A percentile compares a stretch with the other conserved stretches of the same genome.
Evolutionary conservation across 2,797 vertebrate species (phyloP).

Genomic region (Notoglanidium macrostoma): DNA sequence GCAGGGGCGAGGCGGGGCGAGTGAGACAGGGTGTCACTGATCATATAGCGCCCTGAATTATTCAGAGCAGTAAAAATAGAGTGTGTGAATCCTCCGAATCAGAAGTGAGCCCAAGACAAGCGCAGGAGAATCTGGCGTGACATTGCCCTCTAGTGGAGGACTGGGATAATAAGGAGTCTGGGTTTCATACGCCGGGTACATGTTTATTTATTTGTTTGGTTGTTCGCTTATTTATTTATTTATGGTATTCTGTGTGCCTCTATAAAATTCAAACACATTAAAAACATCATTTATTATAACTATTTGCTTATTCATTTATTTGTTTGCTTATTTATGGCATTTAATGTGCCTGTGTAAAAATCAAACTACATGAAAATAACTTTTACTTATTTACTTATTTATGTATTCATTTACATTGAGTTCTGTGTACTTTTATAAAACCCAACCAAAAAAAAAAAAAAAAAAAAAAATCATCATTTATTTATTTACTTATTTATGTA

Average conservation of each 20-base stretch:
- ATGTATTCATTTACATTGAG: background rate
- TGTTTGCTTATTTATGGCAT: background rate
- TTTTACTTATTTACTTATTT: background rate
- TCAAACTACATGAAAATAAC: background rate
- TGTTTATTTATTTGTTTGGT: background rate
- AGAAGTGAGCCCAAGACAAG: slow-evolving; percentile 9
- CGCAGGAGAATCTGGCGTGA: slow-evolving; percentile 1
- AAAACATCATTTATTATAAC: background rate
- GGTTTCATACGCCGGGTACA: background rate
- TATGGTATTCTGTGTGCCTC: background rate
- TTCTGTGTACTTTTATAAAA: background rate
- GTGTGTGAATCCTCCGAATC: slow-evolving; percentile 54
- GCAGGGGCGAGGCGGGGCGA: background rate
- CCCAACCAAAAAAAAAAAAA: background rate
- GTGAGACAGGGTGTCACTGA: slow-evolving; percentile 54
- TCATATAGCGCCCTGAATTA: slow-evolving; percentile 61
- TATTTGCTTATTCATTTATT: background rate
- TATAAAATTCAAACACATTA: background rate
- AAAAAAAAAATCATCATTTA: background rate
- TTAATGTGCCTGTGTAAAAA: background rate
- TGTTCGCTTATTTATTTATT: background rate
- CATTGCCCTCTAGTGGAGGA: slow-evolving; percentile 51
- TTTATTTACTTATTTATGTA: background rate
- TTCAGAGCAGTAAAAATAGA: slow-evolving; percentile 60
- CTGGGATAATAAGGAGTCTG: background rate